Percentiles rank a stretch among this genome's conserved stretches.
Evolutionary conservation across 2,888 invertebrate species (phyloP).

Genomic region (Hydrotaea diabolus): DNA sequence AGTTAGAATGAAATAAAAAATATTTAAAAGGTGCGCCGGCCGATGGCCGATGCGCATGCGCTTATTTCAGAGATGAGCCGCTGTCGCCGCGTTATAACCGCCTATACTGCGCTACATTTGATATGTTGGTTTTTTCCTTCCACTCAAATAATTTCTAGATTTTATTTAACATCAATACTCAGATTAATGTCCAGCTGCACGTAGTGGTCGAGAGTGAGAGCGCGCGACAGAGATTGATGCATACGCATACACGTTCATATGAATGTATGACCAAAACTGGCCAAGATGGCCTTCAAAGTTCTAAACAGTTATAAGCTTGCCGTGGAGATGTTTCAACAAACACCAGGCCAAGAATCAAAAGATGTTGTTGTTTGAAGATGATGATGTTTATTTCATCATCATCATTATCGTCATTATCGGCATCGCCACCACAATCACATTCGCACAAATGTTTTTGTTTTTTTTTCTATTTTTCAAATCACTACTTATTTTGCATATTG

Average conservation of each 20-base stretch:
- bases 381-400: background rate
- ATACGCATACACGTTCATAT: too few species aligned
- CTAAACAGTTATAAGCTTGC: constrained; percentile 7
- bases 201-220: background rate
- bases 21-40: background rate
- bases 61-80: background rate
- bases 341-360: constrained; percentile 2
- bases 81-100: too few species aligned
- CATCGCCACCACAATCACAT: background rate
- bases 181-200: constrained; percentile 9
- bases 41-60: background rate
- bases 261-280: background rate
- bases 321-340: background rate
- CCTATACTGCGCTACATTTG: background rate
- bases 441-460: background rate
- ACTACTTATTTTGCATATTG: constrained; percentile 33
- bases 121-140: background rate
- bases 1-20: too few species aligned
- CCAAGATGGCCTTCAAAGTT: constrained; percentile 11
- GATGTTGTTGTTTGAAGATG: background rate
- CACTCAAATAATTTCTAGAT: background rate
- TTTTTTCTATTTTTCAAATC: background rate
- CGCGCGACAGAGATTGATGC: background rate
- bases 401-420: background rate
- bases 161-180: constrained; percentile 11